phyloP scores from a whole-genome alignment of 2,113 vertebrate species.

The Apeltes quadracus region DNA sequence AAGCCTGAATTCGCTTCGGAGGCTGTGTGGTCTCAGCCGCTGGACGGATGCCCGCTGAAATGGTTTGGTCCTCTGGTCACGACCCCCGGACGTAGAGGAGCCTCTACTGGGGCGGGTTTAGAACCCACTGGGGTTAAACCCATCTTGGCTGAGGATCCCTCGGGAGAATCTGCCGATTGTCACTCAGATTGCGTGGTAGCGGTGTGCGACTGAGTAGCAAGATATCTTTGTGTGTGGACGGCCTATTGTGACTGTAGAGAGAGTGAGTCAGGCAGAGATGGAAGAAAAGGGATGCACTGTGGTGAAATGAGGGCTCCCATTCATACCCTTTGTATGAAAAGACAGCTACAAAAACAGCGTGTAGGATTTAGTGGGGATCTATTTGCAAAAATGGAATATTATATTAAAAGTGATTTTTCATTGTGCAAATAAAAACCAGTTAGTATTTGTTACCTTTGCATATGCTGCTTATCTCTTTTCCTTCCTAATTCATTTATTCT shows the following conservation, averaged over 20 bases:
- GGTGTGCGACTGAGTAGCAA: neutral
- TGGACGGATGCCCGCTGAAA: conserved; percentile 10
- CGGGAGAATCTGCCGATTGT: conserved; percentile 10
- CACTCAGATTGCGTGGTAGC: conserved; percentile 9
- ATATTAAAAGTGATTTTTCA: too few species aligned
- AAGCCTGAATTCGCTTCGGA: conserved; percentile 1
- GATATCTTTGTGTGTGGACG: neutral
- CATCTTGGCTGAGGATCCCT: conserved; percentile 23
- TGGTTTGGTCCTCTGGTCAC: conserved; percentile 11
- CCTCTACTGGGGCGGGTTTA: conserved; percentile 15
- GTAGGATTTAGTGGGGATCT: too few species aligned
- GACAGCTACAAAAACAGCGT: too few species aligned
- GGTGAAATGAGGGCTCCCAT: neutral
- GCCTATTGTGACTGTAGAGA: neutral
- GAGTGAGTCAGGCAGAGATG: neutral
- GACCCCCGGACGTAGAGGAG: neutral
- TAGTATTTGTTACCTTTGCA: too few species aligned
- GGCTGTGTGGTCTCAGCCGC: neutral
- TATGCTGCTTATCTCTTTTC: too few species aligned
- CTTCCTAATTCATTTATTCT: neutral
- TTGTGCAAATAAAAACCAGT: too few species aligned
- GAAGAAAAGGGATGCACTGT: neutral
- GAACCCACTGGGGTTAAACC: conserved; percentile 19
- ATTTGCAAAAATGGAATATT: too few species aligned
- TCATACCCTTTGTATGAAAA: conserved; percentile 3